phyloP scores from a whole-genome alignment of 2,113 vertebrate genomes.

The Lasiurus borealis region DNA sequence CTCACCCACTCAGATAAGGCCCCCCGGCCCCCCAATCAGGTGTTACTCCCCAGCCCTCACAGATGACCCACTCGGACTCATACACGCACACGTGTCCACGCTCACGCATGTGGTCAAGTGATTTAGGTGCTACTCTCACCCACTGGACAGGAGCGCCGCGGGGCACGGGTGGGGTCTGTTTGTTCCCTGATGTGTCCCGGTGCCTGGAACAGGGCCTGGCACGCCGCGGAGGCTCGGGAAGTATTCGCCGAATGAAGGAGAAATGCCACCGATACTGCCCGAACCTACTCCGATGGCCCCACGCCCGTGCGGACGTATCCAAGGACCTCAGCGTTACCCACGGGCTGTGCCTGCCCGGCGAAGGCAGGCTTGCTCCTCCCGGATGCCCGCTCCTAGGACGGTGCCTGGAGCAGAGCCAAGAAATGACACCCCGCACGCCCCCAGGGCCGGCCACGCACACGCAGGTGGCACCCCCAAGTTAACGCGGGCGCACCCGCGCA shows the following conservation, averaged over 20 bases:
- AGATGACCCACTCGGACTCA: not conserved
- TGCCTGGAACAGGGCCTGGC: not conserved
- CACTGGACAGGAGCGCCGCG: not conserved
- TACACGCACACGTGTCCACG: not conserved
- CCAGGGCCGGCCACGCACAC: not conserved
- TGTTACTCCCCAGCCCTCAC: not conserved
- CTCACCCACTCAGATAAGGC: not conserved
- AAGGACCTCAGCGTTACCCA: not conserved
- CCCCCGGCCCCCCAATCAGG: not conserved
- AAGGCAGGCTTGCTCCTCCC: not conserved
- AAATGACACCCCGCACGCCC: not conserved
- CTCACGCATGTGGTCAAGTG: not conserved
- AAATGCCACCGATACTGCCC: not conserved
- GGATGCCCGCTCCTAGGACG: not conserved
- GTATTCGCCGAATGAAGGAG: not conserved
- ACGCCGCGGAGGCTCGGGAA: not conserved
- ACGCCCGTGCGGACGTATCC: not conserved
- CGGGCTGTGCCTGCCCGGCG: fast-evolving
- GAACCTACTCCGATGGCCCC: no score
- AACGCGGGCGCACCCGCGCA: not conserved
- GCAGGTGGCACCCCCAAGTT: not conserved
- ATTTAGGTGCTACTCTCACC: not conserved
- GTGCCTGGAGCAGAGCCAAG: not conserved
- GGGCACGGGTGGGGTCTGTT: not conserved
- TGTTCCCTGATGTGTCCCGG: no score